Evolutionary conservation across 2,113 vertebrate genomes (phyloP).

Genomic region (Triplophysa rosa): DNA sequence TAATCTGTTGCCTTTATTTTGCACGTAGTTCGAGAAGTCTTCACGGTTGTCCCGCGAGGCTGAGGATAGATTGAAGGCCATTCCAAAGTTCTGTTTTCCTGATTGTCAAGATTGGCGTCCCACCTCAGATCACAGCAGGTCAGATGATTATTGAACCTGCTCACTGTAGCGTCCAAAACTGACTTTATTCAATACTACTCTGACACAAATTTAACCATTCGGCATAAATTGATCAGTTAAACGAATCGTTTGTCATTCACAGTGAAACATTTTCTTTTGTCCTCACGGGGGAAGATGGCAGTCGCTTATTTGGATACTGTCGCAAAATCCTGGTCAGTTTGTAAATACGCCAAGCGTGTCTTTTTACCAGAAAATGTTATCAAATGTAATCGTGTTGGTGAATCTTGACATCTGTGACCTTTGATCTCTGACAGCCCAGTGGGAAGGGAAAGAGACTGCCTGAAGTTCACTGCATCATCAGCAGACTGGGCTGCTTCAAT

Average conservation of each 20-base stretch:
- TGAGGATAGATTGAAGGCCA: constrained; percentile 92
- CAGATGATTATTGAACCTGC: constrained; percentile 33
- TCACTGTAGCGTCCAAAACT: not conserved
- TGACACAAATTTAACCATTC: too few relatives aligned
- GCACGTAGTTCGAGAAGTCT: constrained; percentile 84
- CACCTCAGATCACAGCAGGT: constrained; percentile 85
- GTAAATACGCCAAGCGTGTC: constrained; percentile 31
- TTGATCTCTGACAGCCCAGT: constrained; percentile 71
- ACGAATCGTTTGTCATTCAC: constrained; percentile 50
- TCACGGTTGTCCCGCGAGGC: constrained; percentile 87
- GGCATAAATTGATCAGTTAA: not conserved
- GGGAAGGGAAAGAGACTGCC: constrained; percentile 94
- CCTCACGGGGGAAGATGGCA: constrained; percentile 93
- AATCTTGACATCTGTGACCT: constrained; percentile 20
- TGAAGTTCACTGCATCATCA: constrained; percentile 96
- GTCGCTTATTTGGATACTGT: constrained; percentile 97
- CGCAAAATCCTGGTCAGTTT: constrained; percentile 92
- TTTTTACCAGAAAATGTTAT: constrained; percentile 9
- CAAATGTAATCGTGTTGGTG: not conserved
- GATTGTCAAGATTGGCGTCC: constrained; percentile 90
- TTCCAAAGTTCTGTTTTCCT: constrained; percentile 96
- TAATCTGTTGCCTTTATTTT: constrained; percentile 42
- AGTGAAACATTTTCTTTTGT: constrained; percentile 98
- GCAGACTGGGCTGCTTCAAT: constrained; percentile 96
- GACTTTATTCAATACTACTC: not conserved